Base-by-base conservation (phyloP, 2,888 invertebrate genomes). In the Nycteola revayana region DNA sequence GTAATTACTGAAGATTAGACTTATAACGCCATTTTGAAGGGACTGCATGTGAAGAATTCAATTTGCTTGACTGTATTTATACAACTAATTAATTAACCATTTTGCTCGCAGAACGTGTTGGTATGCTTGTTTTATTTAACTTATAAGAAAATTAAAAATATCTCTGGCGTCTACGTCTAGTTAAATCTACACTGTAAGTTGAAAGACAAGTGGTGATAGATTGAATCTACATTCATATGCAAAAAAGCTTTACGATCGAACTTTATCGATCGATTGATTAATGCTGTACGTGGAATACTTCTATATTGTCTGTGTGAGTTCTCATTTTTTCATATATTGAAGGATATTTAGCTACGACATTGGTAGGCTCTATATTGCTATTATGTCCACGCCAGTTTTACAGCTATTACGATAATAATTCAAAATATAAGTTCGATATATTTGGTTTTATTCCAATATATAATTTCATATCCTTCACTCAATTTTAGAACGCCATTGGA, bases 101-200 rank as follows among this genome's bases (percentile, higher is more conserved):
- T 58, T 59, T 28, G 35, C 36, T 46, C 49, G 35, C 49, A 46
- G 25, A 18, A 38, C 30, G 42, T 38, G 26, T 22, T 9, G 32
- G 49, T 52, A 55, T 50, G 45, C 14, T 3, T 14, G 14, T 2
- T 14, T 14, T 14, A 14, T 14, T 14, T 5, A 14, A 14, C 14
- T 14, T 2, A 43, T 28, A 31, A 54, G 39, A 43, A 53, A 63
- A 68, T 65, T 63, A 63, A 68, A 59, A 66, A 52, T 50, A 60
- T 52, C 36, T 10, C 55, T 52, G 66, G 55, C 48, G 46, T 36
- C 40, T 51, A 40, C 48, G 33, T 46, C 43, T 28, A 26, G 26
- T 30, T 31, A 34, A 34, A 47, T 14, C 14, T 14, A 5, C 14
- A 14, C n/a, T 14, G 5, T 40, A 36, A 47, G 48, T 44, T 59